Evolutionary conservation across 2,888 invertebrate genomes (phyloP), one percentile per base, ranked within the genome.

Genomic region (Hemithea aestivaria): DNA sequence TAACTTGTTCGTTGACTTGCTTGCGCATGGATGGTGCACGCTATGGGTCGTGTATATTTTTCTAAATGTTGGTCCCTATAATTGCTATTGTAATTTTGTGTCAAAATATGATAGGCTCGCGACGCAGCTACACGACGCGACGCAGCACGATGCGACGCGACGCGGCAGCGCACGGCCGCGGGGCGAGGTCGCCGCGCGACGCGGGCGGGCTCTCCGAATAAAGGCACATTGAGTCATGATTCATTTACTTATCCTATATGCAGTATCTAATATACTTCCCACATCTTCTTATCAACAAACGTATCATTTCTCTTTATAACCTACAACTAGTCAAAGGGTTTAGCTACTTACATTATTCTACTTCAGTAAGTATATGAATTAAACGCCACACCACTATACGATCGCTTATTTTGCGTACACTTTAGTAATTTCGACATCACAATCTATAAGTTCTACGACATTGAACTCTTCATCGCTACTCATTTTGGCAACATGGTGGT

Each of bases 21-120:
- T 66, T 69, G 68, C 73, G 70, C 63, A 64, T 61, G 58, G 66
- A 58, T 62, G 56, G 56, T 66, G 62, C 59, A 66, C 67, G 70
- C 72, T 66, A 66, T 69, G 68, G 70, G 71, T 73, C 69, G 62
- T 80, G 77, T 80, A 85, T 85, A 85, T 80, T 85, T 83, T 70
- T 84, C 83, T 84, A 87, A 85, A 85, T 77, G 71, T 87, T 85
- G 85, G 85, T 87, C 87, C 87, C 87, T 82, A 83, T 77, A 73
- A 77, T 85, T 83, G 77, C 82, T 84, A 85, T 85, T 82, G 83
- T 78, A 75, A 68, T 66, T 62, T 59, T 53, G 61, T 72, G 69
- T 72, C 61, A 64, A 68, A 59, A 16, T 16, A 16, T 16, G 16
- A 16, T 62, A 60, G 62, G 59, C 60, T 63, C 31, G 40, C 27